phyloP scores from a whole-genome alignment of 2,113 vertebrate species.

The Sceloporus tristichus region DNA sequence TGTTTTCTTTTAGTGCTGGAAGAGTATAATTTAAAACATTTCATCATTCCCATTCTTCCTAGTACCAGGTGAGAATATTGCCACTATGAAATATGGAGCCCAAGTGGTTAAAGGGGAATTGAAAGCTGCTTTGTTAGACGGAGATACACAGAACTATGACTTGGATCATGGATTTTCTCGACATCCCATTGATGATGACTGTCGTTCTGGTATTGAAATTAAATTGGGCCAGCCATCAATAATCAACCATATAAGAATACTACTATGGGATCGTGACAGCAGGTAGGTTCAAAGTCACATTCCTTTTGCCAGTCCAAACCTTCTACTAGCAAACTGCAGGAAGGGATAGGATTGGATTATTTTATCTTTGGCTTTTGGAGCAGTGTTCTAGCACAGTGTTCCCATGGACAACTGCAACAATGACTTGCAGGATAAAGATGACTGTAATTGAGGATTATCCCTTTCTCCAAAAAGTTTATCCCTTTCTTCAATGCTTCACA shows the following conservation, averaged over 20 bases:
- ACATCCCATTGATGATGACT: conserved; percentile 96
- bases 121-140: conserved; percentile 95
- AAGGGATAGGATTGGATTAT: background rate
- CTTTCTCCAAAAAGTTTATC: background rate
- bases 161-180: conserved; percentile 98
- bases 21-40: conserved; percentile 3
- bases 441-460: background rate
- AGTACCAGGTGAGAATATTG: conserved; percentile 98
- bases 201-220: conserved; percentile 92
- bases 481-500: background rate
- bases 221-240: conserved; percentile 95
- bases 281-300: conserved; percentile 78
- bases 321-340: background rate
- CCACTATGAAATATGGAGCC: conserved; percentile 97
- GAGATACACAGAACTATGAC: conserved; percentile 98
- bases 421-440: background rate
- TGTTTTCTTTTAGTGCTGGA: background rate
- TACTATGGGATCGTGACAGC: conserved; percentile 97
- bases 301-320: background rate
- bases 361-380: background rate
- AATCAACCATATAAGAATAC: conserved; percentile 94
- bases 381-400: background rate
- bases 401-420: background rate
- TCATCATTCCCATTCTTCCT: conserved; percentile 44
- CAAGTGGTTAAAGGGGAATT: conserved; percentile 97